A percentile compares a stretch with the other conserved stretches of the same genome.
phyloP scores from a whole-genome alignment of 2,888 invertebrate genomes.

The Pollenia angustigena region DNA sequence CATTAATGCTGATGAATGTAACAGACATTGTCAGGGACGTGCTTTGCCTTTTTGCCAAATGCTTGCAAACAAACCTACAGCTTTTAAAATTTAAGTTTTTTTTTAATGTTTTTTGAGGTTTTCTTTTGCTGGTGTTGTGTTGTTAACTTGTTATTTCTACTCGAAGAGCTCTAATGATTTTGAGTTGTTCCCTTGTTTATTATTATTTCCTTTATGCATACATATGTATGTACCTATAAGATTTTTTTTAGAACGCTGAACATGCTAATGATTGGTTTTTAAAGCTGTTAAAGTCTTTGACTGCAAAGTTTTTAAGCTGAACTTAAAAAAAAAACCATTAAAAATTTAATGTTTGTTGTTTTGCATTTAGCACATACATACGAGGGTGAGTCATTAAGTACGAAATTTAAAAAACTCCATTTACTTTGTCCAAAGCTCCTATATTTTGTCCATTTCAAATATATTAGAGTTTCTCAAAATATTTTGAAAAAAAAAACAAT shows the following conservation, averaged over 20 bases:
- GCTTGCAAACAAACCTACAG: neutral
- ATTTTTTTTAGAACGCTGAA: constrained; percentile 19
- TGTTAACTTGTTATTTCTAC: constrained; percentile 12
- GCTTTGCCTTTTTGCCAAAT: constrained; percentile 54
- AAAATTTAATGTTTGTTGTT: too few species aligned
- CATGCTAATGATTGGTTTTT: constrained; percentile 36
- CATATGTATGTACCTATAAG: neutral
- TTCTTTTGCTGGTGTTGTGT: neutral
- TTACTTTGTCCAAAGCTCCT: too few species aligned
- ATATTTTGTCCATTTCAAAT: too few species aligned
- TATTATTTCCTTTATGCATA: neutral
- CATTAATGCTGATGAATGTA: constrained; percentile 64
- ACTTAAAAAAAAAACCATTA: too few species aligned
- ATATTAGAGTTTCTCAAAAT: too few species aligned
- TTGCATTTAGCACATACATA: too few species aligned
- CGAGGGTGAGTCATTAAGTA: too few species aligned
- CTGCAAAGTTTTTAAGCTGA: too few species aligned
- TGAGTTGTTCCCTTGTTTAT: constrained; percentile 28
- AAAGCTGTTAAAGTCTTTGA: constrained; percentile 9
- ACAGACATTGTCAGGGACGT: constrained; percentile 57
- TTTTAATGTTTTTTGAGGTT: neutral
- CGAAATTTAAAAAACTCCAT: too few species aligned
- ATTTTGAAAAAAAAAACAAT: too few species aligned
- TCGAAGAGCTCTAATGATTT: constrained; percentile 36
- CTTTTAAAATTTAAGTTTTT: constrained; percentile 19